Conservation (phyloP, 2,797 vertebrate genomes). For the Acanthurus leucopareius region DNA sequence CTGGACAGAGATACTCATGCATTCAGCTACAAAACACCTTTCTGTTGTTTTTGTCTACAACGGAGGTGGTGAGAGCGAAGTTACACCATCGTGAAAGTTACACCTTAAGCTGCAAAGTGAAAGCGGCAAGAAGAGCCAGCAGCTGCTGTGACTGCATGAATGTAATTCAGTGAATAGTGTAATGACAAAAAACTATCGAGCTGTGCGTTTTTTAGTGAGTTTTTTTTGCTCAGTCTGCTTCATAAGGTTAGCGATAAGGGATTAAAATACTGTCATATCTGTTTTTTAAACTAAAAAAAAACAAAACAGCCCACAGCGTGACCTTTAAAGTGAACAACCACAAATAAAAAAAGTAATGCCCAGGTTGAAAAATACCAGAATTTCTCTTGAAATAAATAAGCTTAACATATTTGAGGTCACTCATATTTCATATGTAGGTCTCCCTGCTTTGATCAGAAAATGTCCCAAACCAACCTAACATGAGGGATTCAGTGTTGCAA, state of each 20-base stretch:
- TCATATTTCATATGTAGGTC: constrained; percentile 7
- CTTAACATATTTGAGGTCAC: background rate
- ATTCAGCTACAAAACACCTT: background rate
- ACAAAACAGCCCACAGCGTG: background rate
- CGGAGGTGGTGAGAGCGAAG: background rate
- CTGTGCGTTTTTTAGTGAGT: background rate
- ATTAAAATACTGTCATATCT: background rate
- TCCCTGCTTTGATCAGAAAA: constrained; percentile 15
- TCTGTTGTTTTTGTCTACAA: background rate
- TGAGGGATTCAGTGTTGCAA: background rate
- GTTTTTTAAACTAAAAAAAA: background rate
- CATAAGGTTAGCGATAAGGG: background rate
- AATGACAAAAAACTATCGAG: no score
- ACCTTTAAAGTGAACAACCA: background rate
- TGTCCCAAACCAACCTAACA: background rate
- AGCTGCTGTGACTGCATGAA: constrained; percentile 2
- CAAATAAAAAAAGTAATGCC: no score
- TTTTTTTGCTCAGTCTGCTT: background rate
- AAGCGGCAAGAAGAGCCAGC: background rate
- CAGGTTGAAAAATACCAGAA: background rate
- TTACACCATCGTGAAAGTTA: background rate
- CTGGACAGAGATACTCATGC: background rate
- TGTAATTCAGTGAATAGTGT: background rate
- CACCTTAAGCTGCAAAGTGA: background rate
- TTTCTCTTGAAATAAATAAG: background rate